Percentiles rank a stretch among this genome's conserved stretches.
phyloP scores from a whole-genome alignment of 1,140 invertebrate genomes.

The Heliconius melpomene region DNA sequence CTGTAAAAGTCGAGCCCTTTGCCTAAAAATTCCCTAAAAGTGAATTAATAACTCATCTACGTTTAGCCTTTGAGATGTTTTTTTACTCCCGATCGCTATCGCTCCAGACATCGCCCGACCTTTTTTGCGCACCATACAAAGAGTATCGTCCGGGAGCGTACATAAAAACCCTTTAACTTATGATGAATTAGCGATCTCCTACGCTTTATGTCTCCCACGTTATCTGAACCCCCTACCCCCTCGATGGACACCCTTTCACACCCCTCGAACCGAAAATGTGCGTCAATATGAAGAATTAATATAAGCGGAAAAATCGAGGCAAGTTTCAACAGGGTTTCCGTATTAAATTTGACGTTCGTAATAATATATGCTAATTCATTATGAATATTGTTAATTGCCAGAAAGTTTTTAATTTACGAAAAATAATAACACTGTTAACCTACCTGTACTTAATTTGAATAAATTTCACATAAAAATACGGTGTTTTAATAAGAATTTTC shows the following conservation, averaged over 20 bases:
- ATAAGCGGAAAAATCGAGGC: slow-evolving; percentile 66
- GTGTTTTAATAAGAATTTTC: slow-evolving; percentile 1
- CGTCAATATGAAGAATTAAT: slow-evolving; percentile 79
- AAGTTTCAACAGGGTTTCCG: slow-evolving; percentile 24
- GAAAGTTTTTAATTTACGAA: slow-evolving; percentile 14
- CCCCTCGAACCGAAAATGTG: slow-evolving; percentile 46
- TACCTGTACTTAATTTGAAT: background rate
- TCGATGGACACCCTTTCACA: slow-evolving; percentile 43
- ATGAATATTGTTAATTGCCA: slow-evolving; percentile 17
- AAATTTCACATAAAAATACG: slow-evolving; percentile 1
- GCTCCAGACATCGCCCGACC: slow-evolving; percentile 59
- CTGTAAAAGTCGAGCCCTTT: background rate
- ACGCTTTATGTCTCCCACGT: slow-evolving; percentile 78
- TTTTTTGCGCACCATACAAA: slow-evolving; percentile 73
- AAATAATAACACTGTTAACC: background rate
- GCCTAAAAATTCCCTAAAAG: slow-evolving; percentile 53
- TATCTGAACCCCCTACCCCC: slow-evolving; percentile 57
- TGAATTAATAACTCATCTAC: slow-evolving; percentile 72
- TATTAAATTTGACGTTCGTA: slow-evolving; percentile 3
- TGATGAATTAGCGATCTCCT: slow-evolving; percentile 81
- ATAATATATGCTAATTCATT: slow-evolving; percentile 14
- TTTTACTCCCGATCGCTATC: slow-evolving; percentile 58
- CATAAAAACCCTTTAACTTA: slow-evolving; percentile 81
- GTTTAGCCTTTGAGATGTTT: slow-evolving; percentile 65
- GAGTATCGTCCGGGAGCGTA: slow-evolving; percentile 62